Evolutionary conservation across 1,140 invertebrate species (phyloP).

Genomic region (Plectrocnemia conspersa): DNA sequence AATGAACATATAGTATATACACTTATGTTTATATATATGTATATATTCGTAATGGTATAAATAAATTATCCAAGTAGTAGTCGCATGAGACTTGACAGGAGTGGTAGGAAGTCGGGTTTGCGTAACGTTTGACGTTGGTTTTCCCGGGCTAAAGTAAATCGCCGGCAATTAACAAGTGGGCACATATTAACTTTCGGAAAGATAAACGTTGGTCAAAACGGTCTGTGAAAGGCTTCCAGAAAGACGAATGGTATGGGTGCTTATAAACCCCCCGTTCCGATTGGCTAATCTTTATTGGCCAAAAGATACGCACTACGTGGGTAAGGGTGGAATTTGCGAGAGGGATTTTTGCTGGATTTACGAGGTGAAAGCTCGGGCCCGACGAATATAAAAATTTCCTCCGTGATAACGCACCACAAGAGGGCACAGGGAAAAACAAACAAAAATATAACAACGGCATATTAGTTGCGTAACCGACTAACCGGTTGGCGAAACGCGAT

Average conservation of each 20-base stretch:
- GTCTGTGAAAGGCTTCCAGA: not conserved
- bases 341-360: not conserved
- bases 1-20: too few relatives aligned
- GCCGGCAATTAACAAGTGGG: slow-evolving; percentile 3
- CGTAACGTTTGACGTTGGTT: too few relatives aligned
- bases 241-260: slow-evolving; percentile 6
- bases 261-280: slow-evolving; percentile 2
- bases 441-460: too few relatives aligned
- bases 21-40: too few relatives aligned
- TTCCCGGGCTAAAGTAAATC: not conserved
- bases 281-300: slow-evolving; percentile 17
- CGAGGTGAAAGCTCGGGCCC: not conserved
- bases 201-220: not conserved
- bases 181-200: not conserved
- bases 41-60: not conserved
- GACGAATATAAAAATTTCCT: not conserved
- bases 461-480: too few relatives aligned
- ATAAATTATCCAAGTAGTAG: too few relatives aligned
- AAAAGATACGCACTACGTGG: slow-evolving; percentile 1
- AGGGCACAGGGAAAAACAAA: too few relatives aligned
- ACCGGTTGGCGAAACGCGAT: too few relatives aligned
- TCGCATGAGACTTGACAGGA: too few relatives aligned
- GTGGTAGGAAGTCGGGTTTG: too few relatives aligned
- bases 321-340: not conserved
- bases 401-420: too few relatives aligned